phyloP scores from a whole-genome alignment of 1,140 invertebrate species.

The Gyrodactylus bullatarudis region DNA sequence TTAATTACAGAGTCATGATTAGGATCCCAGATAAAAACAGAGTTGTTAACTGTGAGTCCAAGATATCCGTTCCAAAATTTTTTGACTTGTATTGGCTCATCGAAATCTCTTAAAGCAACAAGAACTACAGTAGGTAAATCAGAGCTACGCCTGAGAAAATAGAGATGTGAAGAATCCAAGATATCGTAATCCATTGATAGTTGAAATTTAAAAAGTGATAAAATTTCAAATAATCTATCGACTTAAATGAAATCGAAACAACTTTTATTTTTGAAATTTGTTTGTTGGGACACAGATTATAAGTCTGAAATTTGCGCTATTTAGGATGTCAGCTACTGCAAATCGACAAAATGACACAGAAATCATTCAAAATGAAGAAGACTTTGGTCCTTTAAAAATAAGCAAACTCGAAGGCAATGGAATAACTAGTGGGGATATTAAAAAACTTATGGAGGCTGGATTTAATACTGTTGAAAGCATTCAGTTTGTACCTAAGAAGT shows the following conservation, averaged over 20 bases:
- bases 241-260: too few species aligned
- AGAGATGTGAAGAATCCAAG: neutral
- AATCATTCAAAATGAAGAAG: neutral
- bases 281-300: neutral
- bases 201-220: neutral
- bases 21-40: neutral
- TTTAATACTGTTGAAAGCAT: conserved; percentile 74
- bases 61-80: neutral
- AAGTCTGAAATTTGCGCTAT: neutral
- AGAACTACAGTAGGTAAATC: neutral
- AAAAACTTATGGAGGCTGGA: conserved; percentile 63
- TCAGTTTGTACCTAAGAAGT: conserved; percentile 67
- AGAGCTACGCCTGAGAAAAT: neutral
- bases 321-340: neutral
- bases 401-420: conserved; percentile 19
- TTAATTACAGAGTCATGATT: neutral
- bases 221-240: neutral
- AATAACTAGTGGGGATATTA: conserved; percentile 53
- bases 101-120: neutral
- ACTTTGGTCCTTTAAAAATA: conserved; percentile 2
- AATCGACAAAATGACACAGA: neutral
- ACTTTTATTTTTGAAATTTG: neutral
- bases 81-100: neutral
- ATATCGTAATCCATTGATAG: neutral
- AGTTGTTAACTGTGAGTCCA: neutral